Conservation (phyloP, 2,888 invertebrate genomes). For the Phasia obesa region DNA sequence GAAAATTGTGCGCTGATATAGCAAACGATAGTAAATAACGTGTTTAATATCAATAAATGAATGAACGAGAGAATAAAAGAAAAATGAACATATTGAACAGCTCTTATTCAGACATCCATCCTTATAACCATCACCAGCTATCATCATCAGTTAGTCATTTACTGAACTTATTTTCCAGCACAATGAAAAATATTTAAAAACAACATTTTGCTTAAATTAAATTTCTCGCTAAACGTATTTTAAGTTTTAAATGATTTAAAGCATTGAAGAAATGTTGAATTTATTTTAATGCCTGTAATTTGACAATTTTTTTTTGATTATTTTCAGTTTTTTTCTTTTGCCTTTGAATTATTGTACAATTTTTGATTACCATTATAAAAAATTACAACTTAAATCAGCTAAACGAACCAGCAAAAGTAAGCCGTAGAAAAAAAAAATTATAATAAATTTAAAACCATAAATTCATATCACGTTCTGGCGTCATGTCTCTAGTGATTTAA, state of each 20-base stretch:
- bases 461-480: slow-evolving; percentile 69
- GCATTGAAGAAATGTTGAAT: not conserved
- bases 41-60: slow-evolving; percentile 30
- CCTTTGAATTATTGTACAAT: too few species aligned
- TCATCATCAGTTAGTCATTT: slow-evolving; percentile 23
- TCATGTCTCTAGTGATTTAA: slow-evolving; percentile 67
- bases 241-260: slow-evolving; percentile 9
- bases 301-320: slow-evolving; percentile 6
- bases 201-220: not conserved
- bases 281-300: not conserved
- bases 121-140: not conserved
- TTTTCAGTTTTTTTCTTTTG: too few species aligned
- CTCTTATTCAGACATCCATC: slow-evolving; percentile 30
- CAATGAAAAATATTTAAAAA: too few species aligned
- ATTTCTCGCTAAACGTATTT: slow-evolving; percentile 16
- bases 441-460: slow-evolving; percentile 65
- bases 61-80: not conserved
- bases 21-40: slow-evolving; percentile 41
- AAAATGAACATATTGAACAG: slow-evolving; percentile 17
- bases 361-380: too few species aligned
- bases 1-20: slow-evolving; percentile 36
- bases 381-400: slow-evolving; percentile 29
- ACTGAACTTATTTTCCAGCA: too few species aligned
- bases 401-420: slow-evolving; percentile 31
- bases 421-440: slow-evolving; percentile 14